Base-by-base conservation (phyloP, 2,888 invertebrate species). In the Limnephilus rhombicus region DNA sequence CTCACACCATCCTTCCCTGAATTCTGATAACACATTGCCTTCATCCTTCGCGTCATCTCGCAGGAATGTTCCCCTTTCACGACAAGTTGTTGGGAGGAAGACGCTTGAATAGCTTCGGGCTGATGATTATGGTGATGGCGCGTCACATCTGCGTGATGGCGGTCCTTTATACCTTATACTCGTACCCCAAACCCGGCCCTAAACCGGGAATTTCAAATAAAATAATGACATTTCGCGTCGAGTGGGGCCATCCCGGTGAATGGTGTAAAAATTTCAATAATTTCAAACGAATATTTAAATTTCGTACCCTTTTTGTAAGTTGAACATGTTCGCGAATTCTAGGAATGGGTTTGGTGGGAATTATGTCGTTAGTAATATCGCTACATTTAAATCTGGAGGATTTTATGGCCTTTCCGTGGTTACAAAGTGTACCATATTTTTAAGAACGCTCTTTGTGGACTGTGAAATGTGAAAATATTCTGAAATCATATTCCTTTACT, bases 1-100 rank as follows among this genome's bases (percentile, higher is more conserved):
- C 68, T 68, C 24, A 18, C 7, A 5, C 68, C 5, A 68, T 7
- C 7, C 9, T 9, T 24, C 68, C 68, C 68, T 24, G n/a, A 0
- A 68, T 68, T 68, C 68, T 34, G 34, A 34, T 34, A 37, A 83
- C 83, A 41, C 83, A 83, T 83, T 83, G 83, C 83, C 83, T 34
- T 3, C 83, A 83, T 83, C 37, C 37, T 15, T 34, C 9, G 83
- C 83, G 15, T 11, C 82, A 18, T 34, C 15, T 83, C 34, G 31
- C 82, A 24, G 83, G 83, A 83, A 83, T 83, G 83, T 37, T 18
- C 37, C 37, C 83, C 31, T 37, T 83, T 83, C 83, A 83, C 4
- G 83, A 68, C 24, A 68, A 68, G 68, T 68, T 68, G n/a, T 24
- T 9, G 68, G 68, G 24, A 68, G 68, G 68, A 68, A 68, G 68